These are phyloP conservation scores for Rhagophthalmus giganteus DNA, from an alignment of 2,888 invertebrate genomes.

Conservation along the genomic window DNA sequence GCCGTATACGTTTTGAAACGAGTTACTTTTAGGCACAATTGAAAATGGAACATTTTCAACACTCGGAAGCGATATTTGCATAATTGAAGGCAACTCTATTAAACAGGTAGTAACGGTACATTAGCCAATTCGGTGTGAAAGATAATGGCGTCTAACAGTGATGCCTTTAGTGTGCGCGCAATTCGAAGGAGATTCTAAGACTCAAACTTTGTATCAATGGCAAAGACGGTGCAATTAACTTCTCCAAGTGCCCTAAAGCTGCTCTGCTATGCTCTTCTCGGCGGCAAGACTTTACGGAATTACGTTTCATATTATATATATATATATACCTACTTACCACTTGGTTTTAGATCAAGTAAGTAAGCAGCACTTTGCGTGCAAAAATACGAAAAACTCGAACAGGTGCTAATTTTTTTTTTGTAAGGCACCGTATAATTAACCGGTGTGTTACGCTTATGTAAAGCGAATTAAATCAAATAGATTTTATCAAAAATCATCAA, in stretches of 20 bases:
- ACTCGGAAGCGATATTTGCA: constrained; percentile 5
- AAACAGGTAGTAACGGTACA: constrained; percentile 28
- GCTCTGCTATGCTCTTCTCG: constrained; percentile 26
- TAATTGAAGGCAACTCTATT: constrained; percentile 23
- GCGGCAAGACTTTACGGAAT: constrained; percentile 15
- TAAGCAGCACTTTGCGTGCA: background rate
- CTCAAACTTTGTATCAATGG: constrained; percentile 40
- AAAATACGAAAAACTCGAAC: background rate
- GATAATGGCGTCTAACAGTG: constrained; percentile 25
- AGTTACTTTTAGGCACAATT: too few species aligned
- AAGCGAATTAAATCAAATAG: too few species aligned
- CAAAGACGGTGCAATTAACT: constrained; percentile 40
- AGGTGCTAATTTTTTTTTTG: constrained; percentile 2
- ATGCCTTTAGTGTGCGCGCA: constrained; percentile 18
- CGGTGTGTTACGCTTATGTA: too few species aligned
- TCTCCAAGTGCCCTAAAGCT: constrained; percentile 38
- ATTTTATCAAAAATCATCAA: too few species aligned
- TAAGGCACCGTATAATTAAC: too few species aligned
- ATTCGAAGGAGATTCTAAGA: constrained; percentile 33
- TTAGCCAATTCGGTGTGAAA: constrained; percentile 23
- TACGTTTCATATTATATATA: constrained; percentile 22
- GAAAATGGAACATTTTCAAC: too few species aligned
- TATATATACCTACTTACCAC: too few species aligned
- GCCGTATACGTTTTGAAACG: too few species aligned
- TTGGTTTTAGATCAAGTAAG: too few species aligned